These are phyloP conservation scores for Drosophila tsacasi DNA, from an alignment of 1,140 invertebrate species.

Conservation along the genomic window DNA sequence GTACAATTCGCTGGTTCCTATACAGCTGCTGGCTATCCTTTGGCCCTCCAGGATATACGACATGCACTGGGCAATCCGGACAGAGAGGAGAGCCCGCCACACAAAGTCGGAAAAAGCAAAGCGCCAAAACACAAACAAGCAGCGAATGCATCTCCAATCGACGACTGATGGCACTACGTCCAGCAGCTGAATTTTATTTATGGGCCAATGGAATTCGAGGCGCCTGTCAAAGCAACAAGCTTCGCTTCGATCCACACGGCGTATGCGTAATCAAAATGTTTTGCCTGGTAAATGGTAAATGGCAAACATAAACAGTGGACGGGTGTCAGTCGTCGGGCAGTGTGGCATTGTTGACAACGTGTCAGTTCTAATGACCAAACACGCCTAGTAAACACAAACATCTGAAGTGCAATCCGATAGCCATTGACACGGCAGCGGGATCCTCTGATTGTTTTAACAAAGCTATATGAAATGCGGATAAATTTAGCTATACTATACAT, in stretches of 20 bases:
- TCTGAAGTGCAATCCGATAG: conserved; percentile 30
- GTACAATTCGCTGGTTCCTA: conserved; percentile 20
- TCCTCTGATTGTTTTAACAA: not conserved
- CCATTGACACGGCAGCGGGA: not conserved
- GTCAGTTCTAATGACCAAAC: conserved; percentile 73
- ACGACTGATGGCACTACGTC: conserved; percentile 35
- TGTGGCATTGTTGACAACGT: conserved; percentile 49
- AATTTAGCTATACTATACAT: too few relatives aligned
- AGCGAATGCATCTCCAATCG: conserved; percentile 51
- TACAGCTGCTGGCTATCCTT: not conserved
- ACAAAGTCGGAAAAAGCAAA: conserved; percentile 24
- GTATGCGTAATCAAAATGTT: conserved; percentile 81
- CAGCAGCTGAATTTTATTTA: conserved; percentile 64
- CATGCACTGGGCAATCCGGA: conserved; percentile 22
- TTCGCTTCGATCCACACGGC: conserved; percentile 51
- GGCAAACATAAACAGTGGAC: conserved; percentile 69
- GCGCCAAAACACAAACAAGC: conserved; percentile 44
- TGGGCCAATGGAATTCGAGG: conserved; percentile 48
- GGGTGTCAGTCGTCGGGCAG: conserved; percentile 4
- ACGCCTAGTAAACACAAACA: conserved; percentile 49
- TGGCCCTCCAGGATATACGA: conserved; percentile 20
- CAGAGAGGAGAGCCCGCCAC: conserved; percentile 5
- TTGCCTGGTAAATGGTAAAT: conserved; percentile 69
- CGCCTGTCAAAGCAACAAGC: conserved; percentile 68
- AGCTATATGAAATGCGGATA: not conserved